Percentiles rank a stretch among this genome's conserved stretches.
Conservation (phyloP, 1,140 invertebrate genomes). For the Drosophila tani region DNA sequence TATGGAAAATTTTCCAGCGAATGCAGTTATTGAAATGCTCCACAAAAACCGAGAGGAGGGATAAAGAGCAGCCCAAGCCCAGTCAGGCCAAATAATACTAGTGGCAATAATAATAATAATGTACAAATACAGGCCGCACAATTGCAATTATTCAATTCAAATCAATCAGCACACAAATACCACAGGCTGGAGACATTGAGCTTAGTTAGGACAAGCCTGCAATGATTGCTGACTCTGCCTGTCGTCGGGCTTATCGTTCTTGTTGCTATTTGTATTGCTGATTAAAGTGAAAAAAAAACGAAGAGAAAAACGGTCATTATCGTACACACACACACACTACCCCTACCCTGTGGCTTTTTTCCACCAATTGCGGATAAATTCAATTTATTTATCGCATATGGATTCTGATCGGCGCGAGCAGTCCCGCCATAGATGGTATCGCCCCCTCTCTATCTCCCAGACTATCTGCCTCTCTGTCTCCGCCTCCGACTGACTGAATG, state of each 20-base stretch:
- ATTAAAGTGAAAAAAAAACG: conserved; percentile 64
- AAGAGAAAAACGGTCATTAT: conserved; percentile 54
- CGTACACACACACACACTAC: conserved; percentile 33
- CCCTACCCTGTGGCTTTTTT: conserved; percentile 30
- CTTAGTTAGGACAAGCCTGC: conserved; percentile 73
- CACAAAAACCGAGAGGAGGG: too few relatives aligned
- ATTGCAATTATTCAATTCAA: conserved; percentile 85
- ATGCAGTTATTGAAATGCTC: too few relatives aligned
- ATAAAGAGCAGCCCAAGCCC: too few relatives aligned
- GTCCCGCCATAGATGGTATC: conserved; percentile 18
- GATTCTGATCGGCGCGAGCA: conserved; percentile 71
- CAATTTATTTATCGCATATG: conserved; percentile 84
- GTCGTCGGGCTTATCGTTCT: conserved; percentile 38
- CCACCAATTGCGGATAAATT: conserved; percentile 85
- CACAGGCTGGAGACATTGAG: conserved; percentile 71
- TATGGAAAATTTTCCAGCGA: background rate
- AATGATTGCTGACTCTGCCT: conserved; percentile 66
- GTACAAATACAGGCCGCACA: conserved; percentile 44
- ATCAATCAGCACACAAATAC: conserved; percentile 73
- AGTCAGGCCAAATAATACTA: conserved; percentile 9
- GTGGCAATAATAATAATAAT: conserved; percentile 27
- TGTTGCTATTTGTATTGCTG: conserved; percentile 49
- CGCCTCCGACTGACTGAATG: conserved; percentile 53
- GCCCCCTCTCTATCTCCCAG: conserved; percentile 4
- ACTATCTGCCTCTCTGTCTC: conserved; percentile 18